Evolutionary conservation across 2,888 invertebrate species (phyloP), one percentile per base, ranked within the genome.

Genomic region (Notodonta dromedarius): DNA sequence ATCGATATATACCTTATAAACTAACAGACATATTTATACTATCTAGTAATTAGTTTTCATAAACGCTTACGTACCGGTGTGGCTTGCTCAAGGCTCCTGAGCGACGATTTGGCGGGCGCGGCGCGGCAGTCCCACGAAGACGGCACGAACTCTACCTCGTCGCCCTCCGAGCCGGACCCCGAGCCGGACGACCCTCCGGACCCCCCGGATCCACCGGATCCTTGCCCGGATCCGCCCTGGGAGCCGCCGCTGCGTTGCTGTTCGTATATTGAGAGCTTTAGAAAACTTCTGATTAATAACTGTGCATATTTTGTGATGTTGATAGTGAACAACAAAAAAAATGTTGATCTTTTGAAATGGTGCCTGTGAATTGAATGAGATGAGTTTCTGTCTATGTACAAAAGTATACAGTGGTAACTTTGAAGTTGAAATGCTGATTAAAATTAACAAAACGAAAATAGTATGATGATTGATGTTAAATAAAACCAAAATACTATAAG

Each of bases 51-150:
- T 35, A 7, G 35, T 35, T 35, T 14, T 44, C 14, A 13, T 13
- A 46, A 35, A 76, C 82, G 65, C 58, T 2, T 24, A 24, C 1
- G 2, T 24, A 91, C 88, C 68, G 87, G 85, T 8, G 87, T 79
- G 0, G 84, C 69, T 55, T 89, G 88, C 61, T 91, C 90, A 44
- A 90, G 74, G 53, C 88, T 91, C 65, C 92, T 76, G 16, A 97
- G 88, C 14, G 97, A 96, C 39, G 97, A 96, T 86, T 96, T 96
- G 57, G 95, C 94, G n/a, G 97, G 97, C 2, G 94, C 95, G 16
- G 97, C 95, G 77, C 95, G 95, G 74, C 96, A 96, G 86, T 97
- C 96, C 97, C 97, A 97, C 65, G 96, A 96, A 5, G 96, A 97
- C 7, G 97, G 97, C 62, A 96, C 95, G 85, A 97, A 97, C 82